Conservation (phyloP, 2,888 invertebrate genomes). For the Cerceris rybyensis region DNA sequence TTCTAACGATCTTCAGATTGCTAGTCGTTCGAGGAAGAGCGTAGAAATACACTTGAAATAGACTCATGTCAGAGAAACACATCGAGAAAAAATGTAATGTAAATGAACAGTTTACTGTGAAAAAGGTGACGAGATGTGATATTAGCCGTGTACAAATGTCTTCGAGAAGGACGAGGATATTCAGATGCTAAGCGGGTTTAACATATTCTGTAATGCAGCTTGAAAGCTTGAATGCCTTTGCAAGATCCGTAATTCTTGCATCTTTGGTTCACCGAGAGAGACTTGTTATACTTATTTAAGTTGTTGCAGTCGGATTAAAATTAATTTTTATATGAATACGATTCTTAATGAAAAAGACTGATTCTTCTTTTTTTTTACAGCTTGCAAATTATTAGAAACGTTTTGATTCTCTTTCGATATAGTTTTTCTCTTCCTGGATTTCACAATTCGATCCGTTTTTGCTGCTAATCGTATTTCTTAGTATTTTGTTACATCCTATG, state of each 20-base stretch:
- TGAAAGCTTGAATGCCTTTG: not conserved
- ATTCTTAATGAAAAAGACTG: too few relatives aligned
- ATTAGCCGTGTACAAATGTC: not conserved
- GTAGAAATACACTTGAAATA: not conserved
- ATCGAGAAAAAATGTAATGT: not conserved
- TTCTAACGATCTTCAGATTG: not conserved
- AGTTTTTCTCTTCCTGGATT: too few relatives aligned
- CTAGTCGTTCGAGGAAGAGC: not conserved
- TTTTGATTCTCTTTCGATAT: too few relatives aligned
- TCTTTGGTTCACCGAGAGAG: not conserved
- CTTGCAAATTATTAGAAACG: too few relatives aligned
- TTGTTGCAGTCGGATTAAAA: too few relatives aligned
- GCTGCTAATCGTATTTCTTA: too few relatives aligned
- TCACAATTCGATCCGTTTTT: too few relatives aligned
- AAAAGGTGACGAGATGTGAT: not conserved
- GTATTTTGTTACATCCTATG: too few relatives aligned
- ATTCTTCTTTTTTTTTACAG: too few relatives aligned
- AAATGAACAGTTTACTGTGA: constrained; percentile 1
- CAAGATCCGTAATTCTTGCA: not conserved
- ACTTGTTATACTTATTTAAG: not conserved
- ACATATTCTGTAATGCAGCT: not conserved
- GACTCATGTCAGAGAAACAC: not conserved
- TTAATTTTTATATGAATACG: too few relatives aligned
- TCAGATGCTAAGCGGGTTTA: constrained; percentile 27
- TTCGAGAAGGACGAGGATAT: constrained; percentile 19